Base-by-base conservation (phyloP, 2,113 vertebrate species). In the human (Homo sapiens) region DNA sequence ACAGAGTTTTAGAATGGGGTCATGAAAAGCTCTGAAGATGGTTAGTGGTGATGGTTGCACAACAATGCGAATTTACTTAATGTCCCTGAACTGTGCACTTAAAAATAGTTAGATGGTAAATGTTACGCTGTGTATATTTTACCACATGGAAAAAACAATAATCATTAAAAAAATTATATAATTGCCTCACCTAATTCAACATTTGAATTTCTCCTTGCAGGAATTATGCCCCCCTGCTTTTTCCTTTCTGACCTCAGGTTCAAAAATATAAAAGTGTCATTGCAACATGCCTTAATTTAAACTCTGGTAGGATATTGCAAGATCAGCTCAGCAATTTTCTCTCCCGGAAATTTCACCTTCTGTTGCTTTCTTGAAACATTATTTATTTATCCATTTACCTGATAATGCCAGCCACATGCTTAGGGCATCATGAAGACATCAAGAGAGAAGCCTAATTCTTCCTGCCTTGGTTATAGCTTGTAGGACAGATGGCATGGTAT, bases 321-420 rank as follows among this genome's bases (percentile, higher is more conserved):
- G 57, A 76, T 95, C 92, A 95, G 57, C 61, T 90, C 25, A 85
- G 43, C 83, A 72, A 92, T 78, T 87, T 90, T 72, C 30, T 94
- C 20, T 87, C 43, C 80, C 94, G 40, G n/a, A 94, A 94, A 70
- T 55, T 59, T 95, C 93, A 86, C 66, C 96, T 97, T 90, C 61
- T 78, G 45, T 93, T 96, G 59, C 70, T 78, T 93, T 73, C 68
- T 84, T 50, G 20, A 96, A 90, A 50, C 75, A 76, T 93, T 92
- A 73, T 76, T 87, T 96, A 57, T 84, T 90, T 89, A 6, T 45
- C 83, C 59, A 57, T 78, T 88, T 82, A 12, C 38, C 86, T 72
- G 64, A 35, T 81, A 70, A 80, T 57, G 61, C 79, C 86, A 92
- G 76, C 35, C 25, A 70, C 83, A 16, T 81, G 50, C 72, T 52